phyloP scores from a whole-genome alignment of 2,888 invertebrate species.

The Iphiclides podalirius region DNA sequence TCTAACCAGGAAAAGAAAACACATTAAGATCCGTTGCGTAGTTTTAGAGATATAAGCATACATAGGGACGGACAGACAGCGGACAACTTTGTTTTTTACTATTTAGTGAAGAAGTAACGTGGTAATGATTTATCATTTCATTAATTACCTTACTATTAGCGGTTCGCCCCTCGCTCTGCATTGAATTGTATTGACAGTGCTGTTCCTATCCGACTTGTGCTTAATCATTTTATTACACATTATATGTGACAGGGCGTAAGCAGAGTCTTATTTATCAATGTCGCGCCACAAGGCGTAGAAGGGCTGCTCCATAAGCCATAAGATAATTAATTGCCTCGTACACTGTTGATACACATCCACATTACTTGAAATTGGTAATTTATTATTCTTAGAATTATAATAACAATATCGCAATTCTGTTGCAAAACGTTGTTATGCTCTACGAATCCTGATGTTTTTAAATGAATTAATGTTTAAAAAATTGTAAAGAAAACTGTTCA shows the following conservation, averaged over 20 bases:
- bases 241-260: constrained; percentile 6
- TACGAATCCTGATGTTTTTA: too few relatives aligned
- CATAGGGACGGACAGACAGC: too few relatives aligned
- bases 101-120: constrained; percentile 5
- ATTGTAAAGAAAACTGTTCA: too few relatives aligned
- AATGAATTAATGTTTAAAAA: too few relatives aligned
- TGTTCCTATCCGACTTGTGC: background rate
- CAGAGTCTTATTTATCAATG: constrained; percentile 17
- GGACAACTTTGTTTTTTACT: too few relatives aligned
- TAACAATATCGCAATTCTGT: too few relatives aligned
- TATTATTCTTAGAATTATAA: too few relatives aligned
- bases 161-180: constrained; percentile 26
- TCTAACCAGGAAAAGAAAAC: too few relatives aligned
- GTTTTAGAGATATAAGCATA: too few relatives aligned
- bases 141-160: constrained; percentile 30
- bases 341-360: background rate
- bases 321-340: background rate
- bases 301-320: constrained; percentile 8
- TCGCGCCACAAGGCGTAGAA: constrained; percentile 12
- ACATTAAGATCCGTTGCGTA: too few relatives aligned
- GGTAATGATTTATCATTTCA: constrained; percentile 60
- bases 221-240: constrained; percentile 15
- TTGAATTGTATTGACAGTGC: constrained; percentile 23
- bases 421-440: too few relatives aligned
- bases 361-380: constrained; percentile 1